Evolutionary conservation across 2,113 vertebrate genomes (phyloP), one percentile per base, ranked within the genome.

Genomic region (Piaya cayana): DNA sequence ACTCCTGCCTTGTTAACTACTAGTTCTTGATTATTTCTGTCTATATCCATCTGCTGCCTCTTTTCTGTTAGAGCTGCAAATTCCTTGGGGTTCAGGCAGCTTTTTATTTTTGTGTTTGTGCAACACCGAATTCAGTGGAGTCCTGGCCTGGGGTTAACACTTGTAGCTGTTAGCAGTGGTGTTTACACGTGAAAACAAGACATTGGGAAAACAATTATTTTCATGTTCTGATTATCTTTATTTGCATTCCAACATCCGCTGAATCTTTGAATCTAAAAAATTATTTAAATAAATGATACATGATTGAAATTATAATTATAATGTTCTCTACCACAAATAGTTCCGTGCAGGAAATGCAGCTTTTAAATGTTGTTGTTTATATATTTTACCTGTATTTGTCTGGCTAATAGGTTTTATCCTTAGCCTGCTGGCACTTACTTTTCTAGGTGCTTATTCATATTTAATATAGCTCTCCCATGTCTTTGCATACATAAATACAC

Each of bases 21-120:
- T 90, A 16, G 62, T 91, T 84, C 91, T 90, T 94, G 92, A 95
- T 97, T 97, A 91, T 95, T 92, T 92, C 91, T 95, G 95, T 88
- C 95, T 93, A 39, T 93, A 91, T 81, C 94, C 96, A 94, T 97
- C 95, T 96, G 94, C 91, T 95, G 65, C 77, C 72, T 94, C 72
- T 94, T 88, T 90, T 86, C 72, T 92, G 75, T 63, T 77, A 83
- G 71, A 92, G 52, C 82, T 86, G 88, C 47, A 86, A 81, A 92
- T 90, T 95, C 92, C 92, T 92, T 55, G 19, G 75, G 71, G 91
- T 85, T 87, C 75, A 85, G n/a, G 4, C 62, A 50, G 79, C 81
- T 91, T 90, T 94, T 94, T 75, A 55, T 77, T 81, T 70, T 37
- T 52, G 37, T 88, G 43, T 84, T 92, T 71, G 72, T 86, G 64